Conservation (phyloP, 2,113 vertebrate species). For the Elephantulus edwardii region DNA sequence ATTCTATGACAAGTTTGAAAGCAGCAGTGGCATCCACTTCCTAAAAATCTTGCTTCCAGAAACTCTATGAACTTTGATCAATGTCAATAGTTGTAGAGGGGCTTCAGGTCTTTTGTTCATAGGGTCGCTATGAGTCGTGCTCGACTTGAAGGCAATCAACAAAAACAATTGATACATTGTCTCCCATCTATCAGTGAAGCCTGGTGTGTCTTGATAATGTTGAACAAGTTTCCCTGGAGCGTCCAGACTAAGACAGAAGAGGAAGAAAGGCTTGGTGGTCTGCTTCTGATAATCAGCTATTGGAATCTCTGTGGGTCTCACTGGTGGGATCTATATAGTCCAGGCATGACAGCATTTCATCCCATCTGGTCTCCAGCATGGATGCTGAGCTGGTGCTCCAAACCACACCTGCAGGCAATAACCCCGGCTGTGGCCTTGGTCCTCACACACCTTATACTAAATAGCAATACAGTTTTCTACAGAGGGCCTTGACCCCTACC, state of each 20-base stretch:
- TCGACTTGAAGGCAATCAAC: no score
- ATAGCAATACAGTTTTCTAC: not conserved
- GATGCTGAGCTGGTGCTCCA: no score
- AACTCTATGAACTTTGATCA: no score
- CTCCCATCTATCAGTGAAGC: not conserved
- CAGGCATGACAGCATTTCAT: not conserved
- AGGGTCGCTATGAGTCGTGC: no score
- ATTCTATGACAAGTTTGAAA: no score
- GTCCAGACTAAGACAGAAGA: not conserved
- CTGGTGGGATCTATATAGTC: not conserved
- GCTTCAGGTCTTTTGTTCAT: no score
- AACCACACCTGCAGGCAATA: not conserved
- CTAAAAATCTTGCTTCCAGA: no score
- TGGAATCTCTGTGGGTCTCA: not conserved
- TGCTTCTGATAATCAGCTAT: not conserved
- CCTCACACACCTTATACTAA: not conserved
- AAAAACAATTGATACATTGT: not conserved
- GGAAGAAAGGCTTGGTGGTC: not conserved
- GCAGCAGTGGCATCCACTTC: no score
- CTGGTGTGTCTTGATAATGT: not conserved
- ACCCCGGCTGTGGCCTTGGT: not conserved
- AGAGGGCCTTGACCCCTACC: no score
- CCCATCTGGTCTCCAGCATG: no score
- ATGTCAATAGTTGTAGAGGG: no score
- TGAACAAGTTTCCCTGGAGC: not conserved